Base-by-base conservation (phyloP, 2,797 vertebrate species). In the Cryptoprocta ferox region DNA sequence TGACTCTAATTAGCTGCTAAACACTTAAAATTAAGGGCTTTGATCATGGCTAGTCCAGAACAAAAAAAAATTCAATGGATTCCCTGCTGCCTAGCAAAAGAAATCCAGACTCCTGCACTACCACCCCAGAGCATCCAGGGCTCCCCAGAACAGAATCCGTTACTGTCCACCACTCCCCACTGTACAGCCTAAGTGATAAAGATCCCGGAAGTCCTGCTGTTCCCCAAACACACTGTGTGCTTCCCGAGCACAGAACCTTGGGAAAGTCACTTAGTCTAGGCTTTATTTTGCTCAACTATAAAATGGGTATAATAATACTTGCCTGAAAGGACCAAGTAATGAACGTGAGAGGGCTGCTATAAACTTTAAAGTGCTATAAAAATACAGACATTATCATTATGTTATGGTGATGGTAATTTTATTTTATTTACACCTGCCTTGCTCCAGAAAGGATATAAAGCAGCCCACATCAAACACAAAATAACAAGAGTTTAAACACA, bases 341-440 rank as follows among this genome's bases (percentile, higher is more conserved):
- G 82, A 95, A 96, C 95, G 89, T 32, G 16, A 96, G 50, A 87
- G 39, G 28, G 53, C 56, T 56, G 70, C 80, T 90, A 80, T 92
- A 97, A 96, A 95, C n/a, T 83, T 79, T 86, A 97, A 96, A 59
- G 30, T n/a, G 92, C 87, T 84, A 94, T 98, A 97, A 97, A 98
- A 97, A 94, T 59, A 42, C 13, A 93, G 37, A 94, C 85, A 92
- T 48, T 70, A 90, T 88, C 92, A 97, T 96, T 97, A 96, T 94
- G 59, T 50, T 56, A 93, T 6, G 24, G 85, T 75, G 94, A 97
- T 35, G 8, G 75, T 95, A 82, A 96, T 89, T 96, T 89, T 86
- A 85, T 78, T 79, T 78, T 59, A 96, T 95, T 95, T 93, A 93
- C 24, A 85, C 13, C 66, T 89, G 65, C 39, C 80, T 90, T 95